A percentile compares a stretch with the other conserved stretches of the same genome.
phyloP scores from a whole-genome alignment of 2,113 vertebrate genomes.

The Peromyscus californicus region DNA sequence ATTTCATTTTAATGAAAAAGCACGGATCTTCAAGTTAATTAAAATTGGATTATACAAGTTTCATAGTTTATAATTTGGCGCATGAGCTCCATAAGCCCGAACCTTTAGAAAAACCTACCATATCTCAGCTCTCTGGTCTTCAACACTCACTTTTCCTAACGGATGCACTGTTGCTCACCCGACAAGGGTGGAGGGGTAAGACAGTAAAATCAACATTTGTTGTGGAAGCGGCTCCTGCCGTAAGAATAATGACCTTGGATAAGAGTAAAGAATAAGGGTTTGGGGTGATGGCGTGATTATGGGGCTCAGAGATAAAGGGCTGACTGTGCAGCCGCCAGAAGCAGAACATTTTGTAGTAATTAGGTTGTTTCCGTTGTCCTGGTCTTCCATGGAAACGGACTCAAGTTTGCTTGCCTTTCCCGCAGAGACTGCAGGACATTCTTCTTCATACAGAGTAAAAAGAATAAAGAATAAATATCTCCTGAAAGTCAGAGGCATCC shows the following conservation, averaged over 20 bases:
- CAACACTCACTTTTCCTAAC: constrained; percentile 54
- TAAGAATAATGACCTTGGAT: constrained; percentile 70
- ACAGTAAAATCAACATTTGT: constrained; percentile 78
- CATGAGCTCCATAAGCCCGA: neutral
- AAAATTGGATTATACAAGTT: constrained; percentile 71
- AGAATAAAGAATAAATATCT: constrained; percentile 72
- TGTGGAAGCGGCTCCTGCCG: constrained; percentile 69
- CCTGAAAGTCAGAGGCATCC: constrained; percentile 64
- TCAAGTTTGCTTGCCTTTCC: constrained; percentile 73
- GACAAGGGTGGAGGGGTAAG: neutral
- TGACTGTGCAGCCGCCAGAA: constrained; percentile 71
- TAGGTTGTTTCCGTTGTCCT: constrained; percentile 78
- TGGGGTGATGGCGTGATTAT: constrained; percentile 74
- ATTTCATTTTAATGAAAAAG: constrained; percentile 72
- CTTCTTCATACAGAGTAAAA: constrained; percentile 28
- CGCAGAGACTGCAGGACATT: constrained; percentile 69
- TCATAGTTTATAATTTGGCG: constrained; percentile 56
- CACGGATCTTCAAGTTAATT: constrained; percentile 70
- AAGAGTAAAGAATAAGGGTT: neutral
- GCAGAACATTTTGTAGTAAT: constrained; percentile 83
- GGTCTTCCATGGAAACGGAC: constrained; percentile 74
- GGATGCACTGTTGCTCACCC: constrained; percentile 10
- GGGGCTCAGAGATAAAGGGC: constrained; percentile 75
- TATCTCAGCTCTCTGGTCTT: constrained; percentile 53
- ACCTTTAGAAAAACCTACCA: constrained; percentile 43